Conservation (phyloP, 1,140 invertebrate species). For the Aculops lycopersici region DNA sequence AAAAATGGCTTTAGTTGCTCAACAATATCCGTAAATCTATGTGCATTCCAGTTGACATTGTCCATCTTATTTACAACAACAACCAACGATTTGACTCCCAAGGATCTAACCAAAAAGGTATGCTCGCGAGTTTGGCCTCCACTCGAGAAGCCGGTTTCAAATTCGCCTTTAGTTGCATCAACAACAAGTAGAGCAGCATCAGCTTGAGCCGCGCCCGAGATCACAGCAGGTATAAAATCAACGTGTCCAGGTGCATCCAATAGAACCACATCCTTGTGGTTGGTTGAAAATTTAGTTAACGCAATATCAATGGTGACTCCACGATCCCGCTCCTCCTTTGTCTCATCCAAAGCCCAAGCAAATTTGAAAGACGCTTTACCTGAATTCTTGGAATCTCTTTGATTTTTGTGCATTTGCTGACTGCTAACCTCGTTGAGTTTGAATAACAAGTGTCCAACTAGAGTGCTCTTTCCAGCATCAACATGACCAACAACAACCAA, state of each 20-base stretch:
- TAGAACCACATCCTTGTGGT: conserved; percentile 43
- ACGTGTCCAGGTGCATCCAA: conserved; percentile 88
- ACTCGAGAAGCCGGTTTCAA: conserved; percentile 88
- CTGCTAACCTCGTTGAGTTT: conserved; percentile 59
- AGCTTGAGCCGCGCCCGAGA: conserved; percentile 76
- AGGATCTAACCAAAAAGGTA: conserved; percentile 56
- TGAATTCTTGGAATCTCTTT: conserved; percentile 75
- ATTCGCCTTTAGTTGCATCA: conserved; percentile 70
- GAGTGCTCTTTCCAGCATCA: conserved; percentile 89
- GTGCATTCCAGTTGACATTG: conserved; percentile 38
- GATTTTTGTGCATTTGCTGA: conserved; percentile 77
- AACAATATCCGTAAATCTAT: conserved; percentile 44
- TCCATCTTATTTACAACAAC: conserved; percentile 60
- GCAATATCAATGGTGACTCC: conserved; percentile 94
- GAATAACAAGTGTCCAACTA: conserved; percentile 77
- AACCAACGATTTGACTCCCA: conserved; percentile 48
- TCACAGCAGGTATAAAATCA: conserved; percentile 99
- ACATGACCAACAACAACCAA: conserved; percentile 92
- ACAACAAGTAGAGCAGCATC: conserved; percentile 84
- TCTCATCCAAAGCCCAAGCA: conserved; percentile 98
- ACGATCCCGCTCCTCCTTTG: conserved; percentile 61
- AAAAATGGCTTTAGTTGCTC: conserved; percentile 54
- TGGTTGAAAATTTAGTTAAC: conserved; percentile 65
- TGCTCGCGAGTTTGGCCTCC: conserved; percentile 94
- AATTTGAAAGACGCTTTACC: conserved; percentile 94